Percentiles rank a stretch among this genome's conserved stretches.
phyloP scores from a whole-genome alignment of 2,113 vertebrate species.

The Tetraodon nigroviridis region DNA sequence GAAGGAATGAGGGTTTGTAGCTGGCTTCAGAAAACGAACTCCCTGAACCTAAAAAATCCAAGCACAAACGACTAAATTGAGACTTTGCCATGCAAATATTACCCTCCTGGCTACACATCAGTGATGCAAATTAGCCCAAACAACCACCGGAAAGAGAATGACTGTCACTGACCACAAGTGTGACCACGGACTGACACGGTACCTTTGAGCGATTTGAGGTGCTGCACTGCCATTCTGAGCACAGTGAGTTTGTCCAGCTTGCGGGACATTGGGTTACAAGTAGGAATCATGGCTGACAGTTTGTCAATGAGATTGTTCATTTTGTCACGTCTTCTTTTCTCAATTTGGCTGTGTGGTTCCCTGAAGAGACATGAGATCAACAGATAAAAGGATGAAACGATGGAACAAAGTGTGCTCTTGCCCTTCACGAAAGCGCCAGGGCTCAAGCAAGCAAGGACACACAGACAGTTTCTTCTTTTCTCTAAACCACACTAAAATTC shows the following conservation, averaged over 20 bases:
- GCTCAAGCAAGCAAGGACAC: too few species aligned
- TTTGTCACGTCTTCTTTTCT: conserved; percentile 89
- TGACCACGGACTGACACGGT: not conserved
- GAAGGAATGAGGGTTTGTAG: conserved; percentile 86
- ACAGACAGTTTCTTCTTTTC: too few species aligned
- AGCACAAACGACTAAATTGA: not conserved
- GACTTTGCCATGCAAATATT: too few species aligned
- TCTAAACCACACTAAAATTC: too few species aligned
- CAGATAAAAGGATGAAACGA: not conserved
- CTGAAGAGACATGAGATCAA: conserved; percentile 55
- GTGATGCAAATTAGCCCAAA: too few species aligned
- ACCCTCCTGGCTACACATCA: too few species aligned
- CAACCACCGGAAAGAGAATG: not conserved
- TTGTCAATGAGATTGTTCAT: conserved; percentile 93
- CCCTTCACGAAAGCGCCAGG: too few species aligned
- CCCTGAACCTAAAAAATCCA: conserved; percentile 71
- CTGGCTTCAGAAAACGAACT: conserved; percentile 78
- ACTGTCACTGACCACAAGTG: not conserved
- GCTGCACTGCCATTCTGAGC: conserved; percentile 88
- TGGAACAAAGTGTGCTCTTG: too few species aligned
- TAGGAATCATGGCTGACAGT: conserved; percentile 89
- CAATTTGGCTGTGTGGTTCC: conserved; percentile 92
- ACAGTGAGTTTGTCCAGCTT: conserved; percentile 93
- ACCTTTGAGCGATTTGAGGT: conserved; percentile 89
- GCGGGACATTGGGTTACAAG: conserved; percentile 82